Base-by-base conservation (phyloP, 2,113 vertebrate genomes). In the Leptosomus discolor region DNA sequence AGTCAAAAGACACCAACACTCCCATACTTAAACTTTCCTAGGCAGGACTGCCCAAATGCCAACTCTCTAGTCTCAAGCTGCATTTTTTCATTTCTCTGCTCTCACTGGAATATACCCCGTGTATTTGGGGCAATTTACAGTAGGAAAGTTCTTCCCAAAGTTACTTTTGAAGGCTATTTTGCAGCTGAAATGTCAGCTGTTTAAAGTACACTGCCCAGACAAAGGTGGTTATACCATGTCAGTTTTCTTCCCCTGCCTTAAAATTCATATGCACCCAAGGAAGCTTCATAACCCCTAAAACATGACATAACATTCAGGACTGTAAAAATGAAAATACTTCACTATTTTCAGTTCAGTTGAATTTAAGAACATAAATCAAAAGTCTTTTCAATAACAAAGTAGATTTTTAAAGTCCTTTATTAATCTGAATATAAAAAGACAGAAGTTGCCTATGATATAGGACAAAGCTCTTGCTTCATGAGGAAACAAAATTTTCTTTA, bases 401-500 rank as follows among this genome's bases (percentile, higher is more conserved):
- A 16, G 2, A 79, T 90, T 92, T 96, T 87, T 94, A 77, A 96
- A 98, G 91, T 97, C 95, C 94, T 98, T 99, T 98, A 98, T 98
- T 98, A 97, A 98, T 96, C 94, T 96, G 98, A 98, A 99, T 99
- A 99, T 98, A 99, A 98, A 98, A 99, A 95, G 94, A 97, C 98
- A 98, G 97, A 98, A 98, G 98, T 98, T 97, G 97, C 98, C 97
- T 99, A 98, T 76, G 93, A 98, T 98, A 99, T 98, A 99, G 95
- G 98, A 98, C 98, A 98, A 98, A 98, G 97, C 98, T 98, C 98
- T 99, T 98, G 99, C 98, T 99, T 99, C 98, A 99, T 97, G 99
- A 99, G 98, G 99, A 99, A 99, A 99, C 99, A 99, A 99, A 99
- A 98, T 98, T 97, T 98, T 98, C 98, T 98, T 98, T 98, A 99